These are phyloP conservation scores for Eupithecia abbreviata DNA, from an alignment of 2,888 invertebrate species.

Conservation along the genomic window DNA sequence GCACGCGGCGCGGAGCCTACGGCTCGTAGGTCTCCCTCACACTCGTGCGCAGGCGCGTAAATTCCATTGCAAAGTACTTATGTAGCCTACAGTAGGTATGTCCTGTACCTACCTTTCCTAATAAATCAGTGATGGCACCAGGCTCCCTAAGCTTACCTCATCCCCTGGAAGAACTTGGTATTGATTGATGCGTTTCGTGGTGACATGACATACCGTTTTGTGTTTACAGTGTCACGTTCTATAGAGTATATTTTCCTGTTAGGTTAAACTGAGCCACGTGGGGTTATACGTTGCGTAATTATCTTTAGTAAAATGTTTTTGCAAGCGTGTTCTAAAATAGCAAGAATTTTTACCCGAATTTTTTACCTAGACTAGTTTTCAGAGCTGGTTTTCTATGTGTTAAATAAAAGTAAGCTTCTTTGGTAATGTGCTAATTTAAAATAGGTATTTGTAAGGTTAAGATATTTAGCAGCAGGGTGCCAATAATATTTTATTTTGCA, in stretches of 20 bases:
- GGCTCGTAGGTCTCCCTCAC: no score
- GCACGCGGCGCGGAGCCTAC: no score
- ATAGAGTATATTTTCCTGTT: slow-evolving; percentile 29
- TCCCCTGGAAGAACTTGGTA: no score
- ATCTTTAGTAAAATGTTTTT: slow-evolving; percentile 26
- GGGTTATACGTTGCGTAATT: slow-evolving; percentile 28
- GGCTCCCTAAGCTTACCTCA: no score
- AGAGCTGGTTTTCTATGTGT: background rate
- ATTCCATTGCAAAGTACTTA: no score
- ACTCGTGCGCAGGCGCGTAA: no score
- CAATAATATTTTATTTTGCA: slow-evolving; percentile 15
- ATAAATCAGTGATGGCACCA: no score
- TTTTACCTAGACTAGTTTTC: background rate
- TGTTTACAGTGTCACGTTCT: slow-evolving; percentile 18
- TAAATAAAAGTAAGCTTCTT: background rate
- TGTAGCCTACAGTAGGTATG: no score
- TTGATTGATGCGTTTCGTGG: background rate
- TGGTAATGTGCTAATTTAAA: slow-evolving; percentile 6
- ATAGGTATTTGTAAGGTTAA: slow-evolving; percentile 7
- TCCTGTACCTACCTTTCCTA: no score
- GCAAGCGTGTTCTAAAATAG: background rate
- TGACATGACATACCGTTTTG: slow-evolving; percentile 20
- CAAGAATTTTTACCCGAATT: slow-evolving; percentile 9
- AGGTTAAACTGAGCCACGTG: slow-evolving; percentile 28
- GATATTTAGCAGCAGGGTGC: slow-evolving; percentile 6